These are phyloP conservation scores for Deroplatys truncata DNA, from an alignment of 2,888 invertebrate genomes.

Conservation along the genomic window DNA sequence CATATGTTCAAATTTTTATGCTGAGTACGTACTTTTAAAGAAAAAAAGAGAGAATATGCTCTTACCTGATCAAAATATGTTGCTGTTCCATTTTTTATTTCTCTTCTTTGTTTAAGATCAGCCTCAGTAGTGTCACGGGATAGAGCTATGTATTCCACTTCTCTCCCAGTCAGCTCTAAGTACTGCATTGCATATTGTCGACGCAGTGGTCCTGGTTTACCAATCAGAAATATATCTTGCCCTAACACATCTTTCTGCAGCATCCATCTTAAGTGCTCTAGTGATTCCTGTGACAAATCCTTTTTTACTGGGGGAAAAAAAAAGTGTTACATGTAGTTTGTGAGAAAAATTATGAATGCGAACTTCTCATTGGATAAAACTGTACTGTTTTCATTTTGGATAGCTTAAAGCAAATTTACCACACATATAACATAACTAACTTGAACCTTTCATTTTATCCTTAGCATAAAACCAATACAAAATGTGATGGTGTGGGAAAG, in stretches of 20 bases:
- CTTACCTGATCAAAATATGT: conserved; percentile 87
- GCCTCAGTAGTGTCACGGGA: conserved; percentile 96
- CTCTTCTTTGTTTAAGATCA: conserved; percentile 91
- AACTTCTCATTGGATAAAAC: neutral
- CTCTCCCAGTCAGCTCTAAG: conserved; percentile 82
- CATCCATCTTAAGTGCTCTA: conserved; percentile 90
- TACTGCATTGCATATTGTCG: conserved; percentile 82
- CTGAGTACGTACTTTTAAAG: too few species aligned
- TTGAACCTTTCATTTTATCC: too few species aligned
- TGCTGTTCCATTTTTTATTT: conserved; percentile 83
- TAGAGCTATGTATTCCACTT: conserved; percentile 88
- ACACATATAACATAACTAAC: too few species aligned
- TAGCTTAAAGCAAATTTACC: too few species aligned
- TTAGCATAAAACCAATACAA: too few species aligned
- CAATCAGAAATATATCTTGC: conserved; percentile 94
- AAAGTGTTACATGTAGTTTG: conserved; percentile 14
- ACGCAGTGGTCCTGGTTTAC: conserved; percentile 80
- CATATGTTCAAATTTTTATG: too few species aligned
- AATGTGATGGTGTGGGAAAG: too few species aligned
- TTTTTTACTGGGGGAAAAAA: conserved; percentile 48
- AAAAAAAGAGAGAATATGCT: too few species aligned
- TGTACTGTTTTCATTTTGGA: neutral
- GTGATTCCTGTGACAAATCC: conserved; percentile 63
- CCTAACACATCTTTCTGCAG: conserved; percentile 89
- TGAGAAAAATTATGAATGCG: neutral